Conservation (phyloP, 2,797 vertebrate genomes). For the Eurystomus glaucurus region DNA sequence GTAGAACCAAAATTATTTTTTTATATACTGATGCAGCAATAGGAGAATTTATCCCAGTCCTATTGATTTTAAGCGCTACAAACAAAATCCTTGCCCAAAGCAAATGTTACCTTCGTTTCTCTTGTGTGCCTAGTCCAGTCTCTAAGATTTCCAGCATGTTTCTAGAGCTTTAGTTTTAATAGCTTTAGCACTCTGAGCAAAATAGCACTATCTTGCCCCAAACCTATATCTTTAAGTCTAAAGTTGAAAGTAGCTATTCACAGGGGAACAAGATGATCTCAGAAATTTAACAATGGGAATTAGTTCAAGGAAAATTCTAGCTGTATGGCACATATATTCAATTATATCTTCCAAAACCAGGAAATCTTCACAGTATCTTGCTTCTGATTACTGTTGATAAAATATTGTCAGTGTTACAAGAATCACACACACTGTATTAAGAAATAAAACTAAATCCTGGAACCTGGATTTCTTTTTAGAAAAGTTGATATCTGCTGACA, state of each 20-base stretch:
- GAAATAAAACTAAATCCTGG: not conserved
- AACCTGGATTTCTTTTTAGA: not conserved
- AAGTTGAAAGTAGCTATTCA: not conserved
- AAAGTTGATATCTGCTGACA: not conserved
- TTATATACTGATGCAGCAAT: not conserved
- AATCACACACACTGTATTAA: not conserved
- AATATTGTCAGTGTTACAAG: not conserved
- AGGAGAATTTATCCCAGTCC: not conserved
- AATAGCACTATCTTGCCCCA: not conserved
- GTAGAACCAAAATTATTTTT: not conserved
- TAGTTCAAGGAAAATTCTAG: not conserved
- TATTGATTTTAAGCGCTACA: not conserved
- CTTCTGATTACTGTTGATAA: not conserved
- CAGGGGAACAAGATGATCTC: not conserved
- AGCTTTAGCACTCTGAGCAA: not conserved
- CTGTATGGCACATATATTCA: not conserved
- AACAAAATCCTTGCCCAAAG: not conserved
- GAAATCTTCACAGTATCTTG: not conserved
- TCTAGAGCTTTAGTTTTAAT: not conserved
- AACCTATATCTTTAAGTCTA: not conserved
- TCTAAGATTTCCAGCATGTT: not conserved
- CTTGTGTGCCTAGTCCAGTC: not conserved
- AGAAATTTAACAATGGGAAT: not conserved
- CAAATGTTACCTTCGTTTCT: not conserved
- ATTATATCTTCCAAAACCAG: not conserved